Conservation (phyloP, 2,888 invertebrate species). For the Belgica antarctica region DNA sequence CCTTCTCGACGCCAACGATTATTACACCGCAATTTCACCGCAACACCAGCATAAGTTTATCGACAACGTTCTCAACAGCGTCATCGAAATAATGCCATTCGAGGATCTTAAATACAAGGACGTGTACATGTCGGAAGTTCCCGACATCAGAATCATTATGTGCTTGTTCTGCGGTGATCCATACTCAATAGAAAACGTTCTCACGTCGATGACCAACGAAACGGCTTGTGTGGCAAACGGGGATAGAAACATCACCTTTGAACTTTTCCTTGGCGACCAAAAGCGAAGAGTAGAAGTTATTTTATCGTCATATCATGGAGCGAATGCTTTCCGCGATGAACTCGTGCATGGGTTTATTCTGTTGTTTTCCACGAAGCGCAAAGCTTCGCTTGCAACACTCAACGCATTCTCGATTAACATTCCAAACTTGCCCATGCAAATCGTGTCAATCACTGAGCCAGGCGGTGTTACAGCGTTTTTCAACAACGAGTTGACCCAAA, state of each 20-base stretch:
- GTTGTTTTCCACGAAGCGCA: slow-evolving; percentile 90
- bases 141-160: slow-evolving; percentile 74
- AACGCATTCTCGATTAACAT: slow-evolving; percentile 91
- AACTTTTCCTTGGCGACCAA: slow-evolving; percentile 87
- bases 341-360: slow-evolving; percentile 92
- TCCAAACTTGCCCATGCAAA: slow-evolving; percentile 88
- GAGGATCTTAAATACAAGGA: slow-evolving; percentile 54
- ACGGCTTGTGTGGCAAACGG: slow-evolving; percentile 83
- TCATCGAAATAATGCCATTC: slow-evolving; percentile 53
- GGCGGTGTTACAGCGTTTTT: slow-evolving; percentile 88
- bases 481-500: slow-evolving; percentile 83
- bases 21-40: slow-evolving; percentile 46
- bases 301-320: slow-evolving; percentile 91
- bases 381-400: slow-evolving; percentile 88
- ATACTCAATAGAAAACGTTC: slow-evolving; percentile 82
- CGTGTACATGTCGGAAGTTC: slow-evolving; percentile 53
- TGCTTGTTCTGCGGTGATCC: slow-evolving; percentile 97
- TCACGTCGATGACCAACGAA: slow-evolving; percentile 82
- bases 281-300: slow-evolving; percentile 87
- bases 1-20: slow-evolving; percentile 40
- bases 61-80: slow-evolving; percentile 55
- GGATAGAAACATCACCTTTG: slow-evolving; percentile 83
- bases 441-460: slow-evolving; percentile 88
- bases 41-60: slow-evolving; percentile 52
- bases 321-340: slow-evolving; percentile 86